Evolutionary conservation across 2,113 vertebrate species (phyloP).

Genomic region (Cryptomyrus ogoouensis): DNA sequence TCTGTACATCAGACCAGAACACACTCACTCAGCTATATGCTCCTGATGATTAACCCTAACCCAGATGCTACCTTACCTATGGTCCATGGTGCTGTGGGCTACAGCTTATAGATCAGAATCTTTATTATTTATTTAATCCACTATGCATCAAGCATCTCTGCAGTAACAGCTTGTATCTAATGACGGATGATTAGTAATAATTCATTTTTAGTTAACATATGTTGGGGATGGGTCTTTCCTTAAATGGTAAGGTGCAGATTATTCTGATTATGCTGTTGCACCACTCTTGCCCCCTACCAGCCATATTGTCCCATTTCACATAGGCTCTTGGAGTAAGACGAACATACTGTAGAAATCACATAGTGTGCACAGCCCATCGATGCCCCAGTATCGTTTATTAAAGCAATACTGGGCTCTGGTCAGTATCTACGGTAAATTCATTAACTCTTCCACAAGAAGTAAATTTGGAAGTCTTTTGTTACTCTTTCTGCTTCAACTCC

Average conservation of each 20-base stretch:
- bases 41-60: background rate
- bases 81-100: background rate
- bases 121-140: background rate
- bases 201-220: background rate
- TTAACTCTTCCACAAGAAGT: constrained; percentile 47
- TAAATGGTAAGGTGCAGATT: background rate
- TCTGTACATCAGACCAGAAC: background rate
- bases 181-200: background rate
- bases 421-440: constrained; percentile 57
- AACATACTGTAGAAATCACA: background rate
- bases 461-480: constrained; percentile 48
- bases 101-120: background rate
- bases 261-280: background rate
- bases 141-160: background rate
- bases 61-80: background rate
- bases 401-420: constrained; percentile 53
- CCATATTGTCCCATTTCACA: background rate
- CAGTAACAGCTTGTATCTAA: background rate
- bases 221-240: background rate
- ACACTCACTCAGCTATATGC: background rate
- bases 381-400: constrained; percentile 53
- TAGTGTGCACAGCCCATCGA: constrained; percentile 21
- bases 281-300: background rate
- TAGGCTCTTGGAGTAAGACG: background rate
- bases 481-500: background rate